Evolutionary conservation across 2,113 vertebrate genomes (phyloP).

Genomic region (Labeo catla): DNA sequence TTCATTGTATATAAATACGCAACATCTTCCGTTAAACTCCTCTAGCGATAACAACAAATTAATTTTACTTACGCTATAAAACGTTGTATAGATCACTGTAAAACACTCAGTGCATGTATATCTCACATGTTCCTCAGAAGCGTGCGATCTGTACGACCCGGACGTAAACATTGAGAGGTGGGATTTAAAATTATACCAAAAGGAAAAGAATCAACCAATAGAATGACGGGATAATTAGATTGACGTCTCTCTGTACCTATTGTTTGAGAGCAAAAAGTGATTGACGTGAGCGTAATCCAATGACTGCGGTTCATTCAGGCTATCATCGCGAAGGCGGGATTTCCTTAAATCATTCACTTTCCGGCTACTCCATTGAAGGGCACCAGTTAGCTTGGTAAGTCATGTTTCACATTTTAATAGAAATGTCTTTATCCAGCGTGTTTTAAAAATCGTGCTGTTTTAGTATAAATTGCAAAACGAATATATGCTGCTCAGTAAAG

Average conservation of each 20-base stretch:
- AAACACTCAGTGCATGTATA: constrained; percentile 7
- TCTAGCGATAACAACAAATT: neutral
- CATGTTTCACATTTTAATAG: neutral
- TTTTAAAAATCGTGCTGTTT: neutral
- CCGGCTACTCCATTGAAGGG: constrained; percentile 75
- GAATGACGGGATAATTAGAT: constrained; percentile 14
- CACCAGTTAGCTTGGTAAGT: constrained; percentile 70
- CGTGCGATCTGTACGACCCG: constrained; percentile 68
- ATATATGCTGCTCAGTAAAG: neutral
- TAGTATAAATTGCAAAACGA: neutral
- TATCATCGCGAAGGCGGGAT: constrained; percentile 52
- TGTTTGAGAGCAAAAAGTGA: neutral
- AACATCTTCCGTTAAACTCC: neutral
- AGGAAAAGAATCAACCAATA: constrained; percentile 59
- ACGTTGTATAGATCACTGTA: neutral
- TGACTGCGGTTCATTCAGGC: neutral
- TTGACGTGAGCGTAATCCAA: constrained; percentile 43
- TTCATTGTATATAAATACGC: neutral
- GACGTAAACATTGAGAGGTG: constrained; percentile 52
- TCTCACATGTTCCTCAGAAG: constrained; percentile 73
- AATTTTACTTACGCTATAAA: neutral
- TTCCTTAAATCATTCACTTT: constrained; percentile 61
- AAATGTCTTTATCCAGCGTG: neutral
- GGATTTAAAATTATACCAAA: fast-evolving
- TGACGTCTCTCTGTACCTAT: constrained; percentile 41